These are phyloP conservation scores for Athrips mouffetella DNA, from an alignment of 2,888 invertebrate genomes.

Conservation along the genomic window DNA sequence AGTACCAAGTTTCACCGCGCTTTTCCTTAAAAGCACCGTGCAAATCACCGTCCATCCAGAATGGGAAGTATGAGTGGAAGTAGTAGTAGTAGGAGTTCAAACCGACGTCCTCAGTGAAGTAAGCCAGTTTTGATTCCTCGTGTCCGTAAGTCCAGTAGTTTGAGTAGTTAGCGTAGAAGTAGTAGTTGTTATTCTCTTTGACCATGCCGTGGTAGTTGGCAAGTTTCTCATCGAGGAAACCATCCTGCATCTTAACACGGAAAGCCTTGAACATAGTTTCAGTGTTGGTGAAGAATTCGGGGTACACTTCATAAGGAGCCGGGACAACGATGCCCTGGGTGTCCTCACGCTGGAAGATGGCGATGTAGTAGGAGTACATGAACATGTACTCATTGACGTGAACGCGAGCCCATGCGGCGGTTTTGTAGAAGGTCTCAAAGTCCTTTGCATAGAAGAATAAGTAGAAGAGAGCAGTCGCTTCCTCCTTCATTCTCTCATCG, in stretches of 20 bases:
- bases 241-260: conserved; percentile 60
- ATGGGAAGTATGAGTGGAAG: conserved; percentile 80
- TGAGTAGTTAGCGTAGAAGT: conserved; percentile 79
- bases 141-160: conserved; percentile 70
- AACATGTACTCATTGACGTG: conserved; percentile 81
- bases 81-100: conserved; percentile 82
- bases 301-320: conserved; percentile 82
- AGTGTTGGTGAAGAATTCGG: conserved; percentile 79
- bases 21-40: conserved; percentile 45
- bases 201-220: conserved; percentile 58
- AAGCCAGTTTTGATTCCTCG: conserved; percentile 79
- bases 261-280: conserved; percentile 68
- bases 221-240: conserved; percentile 42
- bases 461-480: conserved; percentile 74
- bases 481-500: conserved; percentile 59
- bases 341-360: conserved; percentile 78
- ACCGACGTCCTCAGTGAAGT: conserved; percentile 85
- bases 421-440: conserved; percentile 79
- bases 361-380: conserved; percentile 79
- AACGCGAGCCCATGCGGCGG: conserved; percentile 76
- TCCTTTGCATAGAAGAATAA: conserved; percentile 79
- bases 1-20: conserved; percentile 82
- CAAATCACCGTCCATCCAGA: conserved; percentile 75
- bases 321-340: conserved; percentile 79
- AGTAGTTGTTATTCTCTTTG: conserved; percentile 57